A percentile compares a stretch with the other conserved stretches of the same genome.
Evolutionary conservation across 2,113 vertebrate species (phyloP).

Genomic region (Saguinus midas): DNA sequence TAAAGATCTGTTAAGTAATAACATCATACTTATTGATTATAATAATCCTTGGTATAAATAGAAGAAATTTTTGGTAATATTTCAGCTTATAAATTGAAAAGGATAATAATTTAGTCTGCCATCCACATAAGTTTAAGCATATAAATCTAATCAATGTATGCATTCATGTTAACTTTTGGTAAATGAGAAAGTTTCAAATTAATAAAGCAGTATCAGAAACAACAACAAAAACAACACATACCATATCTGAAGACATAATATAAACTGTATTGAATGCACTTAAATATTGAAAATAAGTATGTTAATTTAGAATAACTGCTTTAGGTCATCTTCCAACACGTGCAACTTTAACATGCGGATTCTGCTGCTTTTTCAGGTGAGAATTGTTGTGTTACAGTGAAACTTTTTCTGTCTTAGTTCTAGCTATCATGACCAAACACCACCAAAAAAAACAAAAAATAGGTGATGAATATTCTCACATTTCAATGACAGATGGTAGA

Average conservation of each 20-base stretch:
- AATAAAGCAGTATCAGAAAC: neutral
- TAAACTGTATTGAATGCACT: neutral
- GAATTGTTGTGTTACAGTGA: neutral
- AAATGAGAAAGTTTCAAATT: neutral
- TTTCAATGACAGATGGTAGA: neutral
- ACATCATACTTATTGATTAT: neutral
- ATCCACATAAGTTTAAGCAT: neutral
- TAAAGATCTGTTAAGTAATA: neutral
- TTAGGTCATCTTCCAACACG: neutral
- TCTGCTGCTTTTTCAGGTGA: neutral
- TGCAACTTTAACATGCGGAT: neutral
- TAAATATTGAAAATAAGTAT: conserved; percentile 1
- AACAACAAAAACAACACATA: neutral
- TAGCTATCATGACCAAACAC: neutral
- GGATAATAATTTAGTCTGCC: neutral
- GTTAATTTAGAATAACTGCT: neutral
- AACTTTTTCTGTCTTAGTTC: neutral
- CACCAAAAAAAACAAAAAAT: neutral
- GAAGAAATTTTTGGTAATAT: neutral
- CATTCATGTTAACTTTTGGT: neutral
- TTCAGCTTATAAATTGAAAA: neutral
- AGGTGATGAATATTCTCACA: neutral
- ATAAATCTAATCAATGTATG: neutral
- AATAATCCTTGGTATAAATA: neutral
- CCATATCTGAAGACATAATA: neutral